Base-by-base conservation (phyloP, 2,888 invertebrate genomes). In the Julus scanicus region DNA sequence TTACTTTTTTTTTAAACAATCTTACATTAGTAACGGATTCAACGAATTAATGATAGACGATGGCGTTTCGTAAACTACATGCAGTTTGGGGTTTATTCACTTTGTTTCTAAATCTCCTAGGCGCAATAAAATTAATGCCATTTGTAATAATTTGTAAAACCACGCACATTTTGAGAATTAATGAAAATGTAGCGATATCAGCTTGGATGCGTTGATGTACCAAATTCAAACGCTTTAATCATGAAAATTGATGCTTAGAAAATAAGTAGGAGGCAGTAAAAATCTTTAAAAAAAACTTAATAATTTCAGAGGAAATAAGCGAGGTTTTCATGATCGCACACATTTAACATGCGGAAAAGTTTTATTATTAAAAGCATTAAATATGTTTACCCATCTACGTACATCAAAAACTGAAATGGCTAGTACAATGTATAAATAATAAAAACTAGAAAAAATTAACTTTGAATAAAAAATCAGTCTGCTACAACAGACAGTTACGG, bases 51-150 rank as follows among this genome's bases (percentile, higher is more conserved):
- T n/a, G 20, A 29, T 29, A 71, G 71, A 9, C 20, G 29, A 71
- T 9, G 11, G n/a, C 5, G n/a, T 63, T 63, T 63, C 20, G 63
- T 20, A 9, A 63, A 63, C n/a, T 20, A 20, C 2, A n/a, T n/a
- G n/a, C n/a, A 63, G 4, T 63, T 63, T n/a, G 63, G 63, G 63
- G 29, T 71, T 71, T 71, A 29, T 71, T 71, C 71, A 1, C 71
- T 8, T 71, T 71, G 71, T 71, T 71, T 20, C 29, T 20, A 71
- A 71, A 71, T 71, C 71, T 71, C 71, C 29, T 20, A 71, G 71
- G 71, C 71, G 71, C 71, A 71, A 71, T 71, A 71, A 71, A 71
- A 71, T 71, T 71, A 71, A 71, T 71, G 71, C 71, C 29, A 71
- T 71, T 71, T 71, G 71, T 71, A 71, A 71, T 71, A 71, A 71